Percentiles rank a stretch among this genome's conserved stretches.
These are phyloP conservation scores for Epizoanthus scotinus DNA, from an alignment of 92 coral and sea anemone genomes.

Conservation along the genomic window DNA sequence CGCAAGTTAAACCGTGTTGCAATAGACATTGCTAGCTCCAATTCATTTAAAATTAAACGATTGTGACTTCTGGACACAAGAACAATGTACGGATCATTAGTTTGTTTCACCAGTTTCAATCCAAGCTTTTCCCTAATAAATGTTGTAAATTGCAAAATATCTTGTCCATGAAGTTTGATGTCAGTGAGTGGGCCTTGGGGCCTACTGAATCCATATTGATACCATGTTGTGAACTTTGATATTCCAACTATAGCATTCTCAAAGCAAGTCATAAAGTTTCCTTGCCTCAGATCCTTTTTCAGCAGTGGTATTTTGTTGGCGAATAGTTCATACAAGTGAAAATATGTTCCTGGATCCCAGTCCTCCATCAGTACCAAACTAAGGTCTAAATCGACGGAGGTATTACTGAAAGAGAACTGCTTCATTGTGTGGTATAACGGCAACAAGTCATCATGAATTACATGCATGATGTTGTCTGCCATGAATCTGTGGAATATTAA, in stretches of 20 bases:
- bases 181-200: slow-evolving; percentile 82
- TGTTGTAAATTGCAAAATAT: slow-evolving; percentile 67
- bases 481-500: slow-evolving; percentile 85
- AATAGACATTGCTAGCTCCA: slow-evolving; percentile 74
- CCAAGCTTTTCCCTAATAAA: slow-evolving; percentile 67
- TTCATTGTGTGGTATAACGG: slow-evolving; percentile 84
- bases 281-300: slow-evolving; percentile 43
- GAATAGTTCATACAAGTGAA: slow-evolving; percentile 76
- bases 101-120: background rate
- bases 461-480: slow-evolving; percentile 95
- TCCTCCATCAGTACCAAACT: slow-evolving; percentile 90
- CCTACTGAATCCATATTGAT: slow-evolving; percentile 86
- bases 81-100: slow-evolving; percentile 40
- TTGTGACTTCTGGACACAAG: slow-evolving; percentile 78
- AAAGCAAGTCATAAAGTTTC: slow-evolving; percentile 74
- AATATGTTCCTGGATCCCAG: slow-evolving; percentile 71
- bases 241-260: slow-evolving; percentile 80
- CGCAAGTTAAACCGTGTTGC: slow-evolving; percentile 67
- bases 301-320: slow-evolving; percentile 57
- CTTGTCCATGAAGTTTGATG: slow-evolving; percentile 55
- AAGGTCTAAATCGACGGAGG: slow-evolving; percentile 52
- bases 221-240: slow-evolving; percentile 93
- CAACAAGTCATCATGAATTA: slow-evolving; percentile 88
- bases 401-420: slow-evolving; percentile 53
- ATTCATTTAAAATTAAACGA: slow-evolving; percentile 82